phyloP scores from a whole-genome alignment of 2,888 invertebrate species.

The Drosophila gaucha region DNA sequence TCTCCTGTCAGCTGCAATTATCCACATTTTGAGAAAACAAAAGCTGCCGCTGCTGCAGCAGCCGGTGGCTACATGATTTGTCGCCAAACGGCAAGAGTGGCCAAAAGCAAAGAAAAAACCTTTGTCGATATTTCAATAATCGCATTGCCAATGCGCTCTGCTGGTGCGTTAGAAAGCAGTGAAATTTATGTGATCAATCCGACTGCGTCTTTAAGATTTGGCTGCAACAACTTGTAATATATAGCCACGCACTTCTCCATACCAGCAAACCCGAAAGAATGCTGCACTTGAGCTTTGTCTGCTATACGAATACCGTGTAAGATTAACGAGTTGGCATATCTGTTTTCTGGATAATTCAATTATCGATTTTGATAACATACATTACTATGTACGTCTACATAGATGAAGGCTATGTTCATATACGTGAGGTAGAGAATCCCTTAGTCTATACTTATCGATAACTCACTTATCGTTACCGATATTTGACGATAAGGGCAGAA shows the following conservation, averaged over 20 bases:
- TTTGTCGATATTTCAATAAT: conserved; percentile 74
- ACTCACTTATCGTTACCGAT: too few species aligned
- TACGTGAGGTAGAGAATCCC: too few species aligned
- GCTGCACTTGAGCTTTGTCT: neutral
- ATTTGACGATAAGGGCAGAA: too few species aligned
- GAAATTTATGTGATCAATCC: conserved; percentile 65
- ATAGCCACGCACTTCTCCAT: conserved; percentile 51
- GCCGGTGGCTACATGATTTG: conserved; percentile 63
- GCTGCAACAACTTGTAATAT: conserved; percentile 59
- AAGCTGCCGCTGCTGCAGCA: conserved; percentile 37
- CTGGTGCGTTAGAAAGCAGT: conserved; percentile 73
- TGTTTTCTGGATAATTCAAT: too few species aligned
- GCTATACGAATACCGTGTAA: conserved; percentile 32
- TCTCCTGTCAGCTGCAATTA: conserved; percentile 72
- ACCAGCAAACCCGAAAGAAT: conserved; percentile 24
- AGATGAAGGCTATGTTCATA: too few species aligned
- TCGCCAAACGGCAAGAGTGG: conserved; percentile 42
- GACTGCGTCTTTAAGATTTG: conserved; percentile 43
- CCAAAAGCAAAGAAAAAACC: conserved; percentile 65
- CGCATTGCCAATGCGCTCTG: conserved; percentile 42
- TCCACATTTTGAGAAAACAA: conserved; percentile 63
- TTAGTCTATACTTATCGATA: too few species aligned
- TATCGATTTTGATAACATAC: neutral
- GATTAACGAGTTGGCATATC: neutral
- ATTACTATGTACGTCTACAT: too few species aligned